Evolutionary conservation across 2,888 invertebrate genomes (phyloP).

Genomic region (Cephus rjabovi): DNA sequence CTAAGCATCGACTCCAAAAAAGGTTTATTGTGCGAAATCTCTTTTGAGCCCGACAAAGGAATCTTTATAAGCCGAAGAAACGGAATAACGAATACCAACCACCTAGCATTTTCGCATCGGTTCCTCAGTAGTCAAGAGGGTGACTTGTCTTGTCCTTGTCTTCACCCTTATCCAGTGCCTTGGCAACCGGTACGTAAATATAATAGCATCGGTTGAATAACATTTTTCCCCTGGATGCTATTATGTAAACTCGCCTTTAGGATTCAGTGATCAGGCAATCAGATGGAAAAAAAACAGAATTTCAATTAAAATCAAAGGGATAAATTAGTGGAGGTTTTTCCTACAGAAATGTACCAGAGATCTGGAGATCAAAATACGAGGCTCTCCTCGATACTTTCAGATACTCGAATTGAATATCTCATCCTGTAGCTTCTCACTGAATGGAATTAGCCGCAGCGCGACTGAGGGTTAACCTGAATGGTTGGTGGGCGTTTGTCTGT

Average conservation of each 20-base stretch:
- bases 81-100: neutral
- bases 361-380: neutral
- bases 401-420: neutral
- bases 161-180: neutral
- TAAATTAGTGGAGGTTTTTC: neutral
- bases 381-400: neutral
- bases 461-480: no score
- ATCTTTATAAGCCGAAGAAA: neutral
- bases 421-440: neutral
- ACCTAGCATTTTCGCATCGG: neutral
- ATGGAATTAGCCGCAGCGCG: neutral
- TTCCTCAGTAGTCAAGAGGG: neutral
- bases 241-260: neutral
- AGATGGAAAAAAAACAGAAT: neutral
- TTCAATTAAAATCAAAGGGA: neutral
- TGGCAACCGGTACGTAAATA: neutral
- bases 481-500: no score
- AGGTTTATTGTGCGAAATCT: neutral
- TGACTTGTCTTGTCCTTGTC: neutral
- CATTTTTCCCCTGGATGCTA: neutral
- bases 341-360: neutral
- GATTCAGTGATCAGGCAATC: neutral
- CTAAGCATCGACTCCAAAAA: neutral
- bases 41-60: neutral
- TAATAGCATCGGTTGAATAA: neutral